These are phyloP conservation scores for Globia sparganii DNA, from an alignment of 2,888 invertebrate genomes.

Conservation along the genomic window DNA sequence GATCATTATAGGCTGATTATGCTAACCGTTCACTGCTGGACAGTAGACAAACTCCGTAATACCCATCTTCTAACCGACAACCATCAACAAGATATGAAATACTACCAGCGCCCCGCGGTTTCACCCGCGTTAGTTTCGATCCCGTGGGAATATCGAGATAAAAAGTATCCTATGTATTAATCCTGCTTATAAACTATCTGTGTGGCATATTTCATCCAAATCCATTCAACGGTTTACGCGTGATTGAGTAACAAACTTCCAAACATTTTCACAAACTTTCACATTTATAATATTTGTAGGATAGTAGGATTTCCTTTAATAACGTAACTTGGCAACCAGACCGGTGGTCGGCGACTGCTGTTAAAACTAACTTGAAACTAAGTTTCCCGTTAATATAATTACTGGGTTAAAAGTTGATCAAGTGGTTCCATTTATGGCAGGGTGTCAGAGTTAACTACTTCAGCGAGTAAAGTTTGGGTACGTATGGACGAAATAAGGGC, in stretches of 20 bases:
- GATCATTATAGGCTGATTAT: too few relatives aligned
- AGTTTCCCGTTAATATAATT: conserved; percentile 51
- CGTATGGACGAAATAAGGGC: neutral
- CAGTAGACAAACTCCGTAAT: neutral
- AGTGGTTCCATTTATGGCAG: conserved; percentile 43
- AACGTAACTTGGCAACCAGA: conserved; percentile 12
- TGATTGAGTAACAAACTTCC: too few relatives aligned
- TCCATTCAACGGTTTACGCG: too few relatives aligned
- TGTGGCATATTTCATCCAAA: too few relatives aligned
- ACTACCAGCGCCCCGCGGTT: too few relatives aligned
- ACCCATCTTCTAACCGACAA: neutral
- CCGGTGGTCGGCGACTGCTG: conserved; percentile 1
- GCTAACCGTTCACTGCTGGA: neutral
- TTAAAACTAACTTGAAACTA: conserved; percentile 29
- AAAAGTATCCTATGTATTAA: too few relatives aligned
- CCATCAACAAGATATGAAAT: too few relatives aligned
- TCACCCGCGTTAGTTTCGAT: too few relatives aligned
- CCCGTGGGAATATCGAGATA: too few relatives aligned
- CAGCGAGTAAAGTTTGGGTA: conserved; percentile 24
- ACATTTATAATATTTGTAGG: too few relatives aligned
- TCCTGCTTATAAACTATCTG: too few relatives aligned
- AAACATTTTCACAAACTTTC: too few relatives aligned
- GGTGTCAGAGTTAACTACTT: conserved; percentile 35
- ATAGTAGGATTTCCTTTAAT: neutral
- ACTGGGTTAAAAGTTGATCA: conserved; percentile 45